These are phyloP conservation scores for Tiphia femorata DNA, from an alignment of 2,888 invertebrate genomes.

Conservation along the genomic window DNA sequence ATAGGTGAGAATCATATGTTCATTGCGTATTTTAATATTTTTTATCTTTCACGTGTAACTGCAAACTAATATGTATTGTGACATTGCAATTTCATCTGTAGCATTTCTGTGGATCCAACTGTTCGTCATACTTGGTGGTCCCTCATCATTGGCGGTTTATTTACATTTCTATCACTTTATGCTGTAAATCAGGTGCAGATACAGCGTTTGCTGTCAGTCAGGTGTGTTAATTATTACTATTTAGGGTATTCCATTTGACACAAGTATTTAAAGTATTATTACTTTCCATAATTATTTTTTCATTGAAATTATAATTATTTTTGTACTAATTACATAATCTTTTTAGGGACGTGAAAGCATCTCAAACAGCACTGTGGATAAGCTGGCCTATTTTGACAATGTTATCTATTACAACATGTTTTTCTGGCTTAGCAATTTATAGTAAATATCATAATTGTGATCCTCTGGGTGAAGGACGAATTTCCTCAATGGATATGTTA, in stretches of 20 bases:
- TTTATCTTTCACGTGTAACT: slow-evolving; percentile 1
- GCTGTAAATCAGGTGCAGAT: slow-evolving; percentile 91
- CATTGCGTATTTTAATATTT: background rate
- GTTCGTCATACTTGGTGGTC: slow-evolving; percentile 88
- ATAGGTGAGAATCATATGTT: slow-evolving; percentile 71
- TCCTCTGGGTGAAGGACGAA: slow-evolving; percentile 76
- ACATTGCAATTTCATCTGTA: slow-evolving; percentile 55
- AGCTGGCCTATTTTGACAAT: slow-evolving; percentile 84
- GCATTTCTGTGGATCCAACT: slow-evolving; percentile 84
- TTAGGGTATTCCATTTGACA: background rate
- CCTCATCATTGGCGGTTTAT: slow-evolving; percentile 82
- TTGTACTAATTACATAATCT: background rate
- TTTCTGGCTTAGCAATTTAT: slow-evolving; percentile 83
- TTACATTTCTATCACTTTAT: slow-evolving; percentile 85
- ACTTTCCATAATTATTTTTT: background rate
- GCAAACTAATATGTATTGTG: slow-evolving; percentile 1
- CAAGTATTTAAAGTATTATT: background rate
- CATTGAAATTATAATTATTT: slow-evolving; percentile 2
- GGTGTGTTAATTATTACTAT: slow-evolving; percentile 49
- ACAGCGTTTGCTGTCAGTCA: slow-evolving; percentile 80
- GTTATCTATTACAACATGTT: slow-evolving; percentile 78
- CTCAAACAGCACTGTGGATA: slow-evolving; percentile 82
- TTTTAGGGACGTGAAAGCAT: slow-evolving; percentile 74
- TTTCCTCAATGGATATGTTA: slow-evolving; percentile 80
- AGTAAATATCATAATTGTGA: slow-evolving; percentile 88